phyloP scores from a whole-genome alignment of 2,113 vertebrate genomes.

The Halichoerus grypus region DNA sequence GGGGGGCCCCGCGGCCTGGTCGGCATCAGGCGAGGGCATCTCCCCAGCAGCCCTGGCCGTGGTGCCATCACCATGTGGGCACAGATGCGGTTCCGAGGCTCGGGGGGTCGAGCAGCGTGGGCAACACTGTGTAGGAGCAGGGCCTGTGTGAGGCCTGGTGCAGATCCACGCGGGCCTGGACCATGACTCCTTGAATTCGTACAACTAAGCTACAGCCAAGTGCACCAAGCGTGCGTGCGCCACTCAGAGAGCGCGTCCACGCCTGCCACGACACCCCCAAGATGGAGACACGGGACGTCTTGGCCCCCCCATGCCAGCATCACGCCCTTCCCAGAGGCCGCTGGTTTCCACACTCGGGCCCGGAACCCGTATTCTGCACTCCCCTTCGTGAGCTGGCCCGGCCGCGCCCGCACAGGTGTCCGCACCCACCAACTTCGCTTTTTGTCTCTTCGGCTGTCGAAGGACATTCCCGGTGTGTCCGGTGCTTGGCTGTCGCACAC shows the following conservation, averaged over 20 bases:
- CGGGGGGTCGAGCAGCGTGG: rapidly evolving
- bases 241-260: rapidly evolving
- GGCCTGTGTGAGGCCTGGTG: too few relatives aligned
- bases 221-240: rapidly evolving
- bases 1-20: too few relatives aligned
- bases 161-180: neutral
- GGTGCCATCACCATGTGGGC: neutral
- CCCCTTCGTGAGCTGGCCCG: rapidly evolving
- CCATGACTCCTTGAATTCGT: neutral
- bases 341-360: neutral
- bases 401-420: too few relatives aligned
- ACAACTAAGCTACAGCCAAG: rapidly evolving
- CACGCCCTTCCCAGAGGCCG: neutral
- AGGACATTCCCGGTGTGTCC: too few relatives aligned
- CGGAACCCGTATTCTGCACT: rapidly evolving
- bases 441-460: neutral
- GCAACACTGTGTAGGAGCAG: neutral
- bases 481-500: too few relatives aligned
- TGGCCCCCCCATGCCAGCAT: neutral
- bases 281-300: rapidly evolving
- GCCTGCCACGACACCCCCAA: rapidly evolving
- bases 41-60: rapidly evolving
- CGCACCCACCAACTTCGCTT: neutral
- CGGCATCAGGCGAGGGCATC: rapidly evolving
- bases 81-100: rapidly evolving